These are phyloP conservation scores for Epirrhoe alternata DNA, from an alignment of 2,888 invertebrate genomes.

Conservation along the genomic window DNA sequence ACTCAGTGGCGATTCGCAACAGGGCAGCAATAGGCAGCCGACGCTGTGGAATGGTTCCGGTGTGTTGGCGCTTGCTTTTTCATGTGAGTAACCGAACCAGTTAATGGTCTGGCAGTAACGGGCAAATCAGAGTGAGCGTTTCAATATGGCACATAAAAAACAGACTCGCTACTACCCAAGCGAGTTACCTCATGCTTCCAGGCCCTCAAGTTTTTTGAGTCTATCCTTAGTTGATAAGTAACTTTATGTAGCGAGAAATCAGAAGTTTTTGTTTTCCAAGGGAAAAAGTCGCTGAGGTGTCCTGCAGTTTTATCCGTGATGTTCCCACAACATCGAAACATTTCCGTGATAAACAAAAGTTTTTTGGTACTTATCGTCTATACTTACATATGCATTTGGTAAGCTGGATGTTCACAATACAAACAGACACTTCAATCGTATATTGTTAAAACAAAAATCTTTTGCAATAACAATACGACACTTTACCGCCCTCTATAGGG, in stretches of 20 bases:
- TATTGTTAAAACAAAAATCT: neutral
- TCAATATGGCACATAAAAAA: neutral
- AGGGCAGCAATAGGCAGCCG: slow-evolving; percentile 63
- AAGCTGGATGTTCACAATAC: too few relatives aligned
- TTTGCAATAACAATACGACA: neutral
- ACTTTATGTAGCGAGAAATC: neutral
- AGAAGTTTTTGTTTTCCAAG: neutral
- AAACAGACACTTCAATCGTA: too few relatives aligned
- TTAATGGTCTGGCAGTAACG: neutral
- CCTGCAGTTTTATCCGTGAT: neutral
- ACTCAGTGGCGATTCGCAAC: slow-evolving; percentile 52
- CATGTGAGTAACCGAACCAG: slow-evolving; percentile 65
- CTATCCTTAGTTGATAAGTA: neutral
- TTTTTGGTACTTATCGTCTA: too few relatives aligned
- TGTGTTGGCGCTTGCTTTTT: slow-evolving; percentile 73
- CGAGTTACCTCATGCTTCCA: neutral
- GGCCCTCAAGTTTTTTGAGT: neutral
- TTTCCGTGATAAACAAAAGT: too few relatives aligned
- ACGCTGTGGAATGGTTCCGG: slow-evolving; percentile 82
- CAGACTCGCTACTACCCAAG: neutral
- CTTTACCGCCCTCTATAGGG: slow-evolving; percentile 1
- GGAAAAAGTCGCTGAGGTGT: neutral
- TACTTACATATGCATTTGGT: too few relatives aligned
- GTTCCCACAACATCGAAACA: too few relatives aligned
- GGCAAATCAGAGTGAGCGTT: slow-evolving; percentile 1